Evolutionary conservation across 2,888 invertebrate genomes (phyloP), one percentile per base, ranked within the genome.

Genomic region (Lamellibrachia columna): DNA sequence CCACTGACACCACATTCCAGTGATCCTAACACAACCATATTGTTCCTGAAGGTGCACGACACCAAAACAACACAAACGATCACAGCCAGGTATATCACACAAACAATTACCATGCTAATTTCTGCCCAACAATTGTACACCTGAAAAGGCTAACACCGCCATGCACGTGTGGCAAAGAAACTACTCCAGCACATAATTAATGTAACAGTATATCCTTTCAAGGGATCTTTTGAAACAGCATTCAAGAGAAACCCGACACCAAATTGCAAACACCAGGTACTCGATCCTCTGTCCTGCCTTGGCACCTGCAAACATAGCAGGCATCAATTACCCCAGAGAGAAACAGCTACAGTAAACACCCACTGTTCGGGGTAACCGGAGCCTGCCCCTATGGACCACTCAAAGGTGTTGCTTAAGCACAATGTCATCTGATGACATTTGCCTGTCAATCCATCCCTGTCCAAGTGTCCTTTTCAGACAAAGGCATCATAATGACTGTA

Each of bases 321-420:
- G 75, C 75, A 75, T 75, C 75, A 75, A 75, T 75, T 75, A 75
- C 75, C 75, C 75, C 22, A n/a, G 75, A 75, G 75, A 75, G 75
- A 75, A 75, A 75, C 75, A 15, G 75, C 75, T 75, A 75, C 75
- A 75, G 75, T 75, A 75, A 75, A 75, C 75, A 75, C 75, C 75
- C 75, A 75, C 75, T 75, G 15, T 75, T 75, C 11, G n/a, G 75
- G 75, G 75, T 75, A 75, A 75, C 75, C 6, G 75, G 75, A 75
- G 75, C 75, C 75, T 22, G n/a, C 15, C 75, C 75, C n/a, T n/a
- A 75, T 75, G 75, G n/a, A 15, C 15, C 75, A 15, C 22, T 75
- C 75, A 75, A 75, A 75, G 75, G 75, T 75, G 75, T 75, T 75
- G 75, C 22, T 22, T 75, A 22, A 75, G 75, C 75, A 75, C 22